Evolutionary conservation across 2,888 invertebrate species (phyloP), one percentile per base, ranked within the genome.

Genomic region (Galerucella pusilla): DNA sequence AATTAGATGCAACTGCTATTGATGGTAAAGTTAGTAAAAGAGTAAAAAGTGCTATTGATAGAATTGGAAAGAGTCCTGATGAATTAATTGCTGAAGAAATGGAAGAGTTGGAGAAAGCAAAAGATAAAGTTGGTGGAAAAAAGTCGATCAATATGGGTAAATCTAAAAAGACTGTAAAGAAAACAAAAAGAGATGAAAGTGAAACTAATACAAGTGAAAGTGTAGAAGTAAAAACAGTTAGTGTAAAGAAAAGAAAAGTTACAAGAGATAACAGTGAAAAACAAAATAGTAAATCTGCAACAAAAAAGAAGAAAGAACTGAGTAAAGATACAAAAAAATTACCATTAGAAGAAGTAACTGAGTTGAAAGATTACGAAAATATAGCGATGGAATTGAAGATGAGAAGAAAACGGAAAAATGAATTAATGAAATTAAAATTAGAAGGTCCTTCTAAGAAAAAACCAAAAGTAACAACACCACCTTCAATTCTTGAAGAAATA

Each of bases 21-120:
- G 91, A 93, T 79, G 88, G 91, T 46, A 91, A 90, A 83, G 90
- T 96, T 88, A 96, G 96, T 85, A 96, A 95, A 87, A 89, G 96
- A 81, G 94, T 96, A 0, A 93, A 93, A 86, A 91, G 90, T 16
- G 96, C 96, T 1, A 91, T 96, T 20, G 90, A 92, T 77, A 92
- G 89, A 87, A 90, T 96, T 87, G 92, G 90, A 0, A 86, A 86
- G 80, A 83, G 80, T 68, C 79, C 77, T 16, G 77, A 79, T 11
- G 81, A 82, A 75, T 72, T 81, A n/a, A 75, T 82, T 14, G 79
- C 76, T 3, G 79, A 82, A 74, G 81, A 79, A 70, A 78, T 80
- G 52, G 81, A 83, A 80, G 78, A 77, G 80, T 82, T 79, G 10
- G 69, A 79, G 16, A 80, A 78, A 59, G 76, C 67, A 61, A 71